Evolutionary conservation across 2,888 invertebrate species (phyloP), one percentile per base, ranked within the genome.

Genomic region (Monopis laevigella): DNA sequence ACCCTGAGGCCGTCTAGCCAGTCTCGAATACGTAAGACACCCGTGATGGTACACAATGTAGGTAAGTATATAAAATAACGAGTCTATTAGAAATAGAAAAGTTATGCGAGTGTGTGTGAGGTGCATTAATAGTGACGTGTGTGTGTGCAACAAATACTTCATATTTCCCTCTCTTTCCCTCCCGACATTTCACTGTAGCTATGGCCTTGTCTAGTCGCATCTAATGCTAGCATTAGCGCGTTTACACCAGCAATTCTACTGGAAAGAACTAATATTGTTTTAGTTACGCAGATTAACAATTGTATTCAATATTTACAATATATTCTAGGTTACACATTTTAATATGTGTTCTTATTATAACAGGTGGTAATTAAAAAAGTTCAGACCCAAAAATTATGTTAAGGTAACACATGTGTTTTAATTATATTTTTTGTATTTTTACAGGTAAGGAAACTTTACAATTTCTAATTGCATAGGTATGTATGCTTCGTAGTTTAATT

Each of bases 131-230:
- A 53, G 63, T 72, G 32, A 61, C 67, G 58, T 59, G 62, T 70
- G 64, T 73, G 70, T 75, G 71, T 77, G 78, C 74, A 75, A 74
- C 73, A 77, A 75, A 73, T 74, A 74, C 71, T 67, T 65, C 66
- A 56, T 77, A 60, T 68, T 64, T 63, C 78, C 70, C 62, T 78
- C 80, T 78, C 78, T 77, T 75, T 80, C 77, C 65, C 64, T 67
- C 80, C 72, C 77, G 69, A 75, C 80, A 78, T 78, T 80, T 78
- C 75, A 77, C 75, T 75, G 78, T 80, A 80, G 75, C 70, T 74
- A 62, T 70, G 75, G 80, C 78, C 80, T 80, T 77, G 80, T 80
- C 80, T 80, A 78, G 77, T 80, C 75, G 74, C 80, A 80, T 80
- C 80, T 78, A 80, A 80, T 77, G 72, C 77, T 73, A 68, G 77